Evolutionary conservation across 2,797 vertebrate species (phyloP).

Genomic region (Malacoraja senta): DNA sequence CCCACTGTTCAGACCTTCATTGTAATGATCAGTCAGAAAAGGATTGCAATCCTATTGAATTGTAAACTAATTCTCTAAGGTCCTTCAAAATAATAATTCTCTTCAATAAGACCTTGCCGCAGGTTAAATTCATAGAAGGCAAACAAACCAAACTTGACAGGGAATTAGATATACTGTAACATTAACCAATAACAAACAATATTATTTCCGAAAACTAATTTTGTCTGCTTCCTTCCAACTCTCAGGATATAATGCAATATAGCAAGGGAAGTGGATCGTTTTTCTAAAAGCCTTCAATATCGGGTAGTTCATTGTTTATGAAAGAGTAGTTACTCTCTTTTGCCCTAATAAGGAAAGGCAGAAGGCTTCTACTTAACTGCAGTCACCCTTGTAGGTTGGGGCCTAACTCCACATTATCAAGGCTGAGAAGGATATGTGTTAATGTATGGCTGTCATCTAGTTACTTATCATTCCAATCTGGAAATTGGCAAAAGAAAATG

Average conservation of each 20-base stretch:
- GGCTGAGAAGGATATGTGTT: background rate
- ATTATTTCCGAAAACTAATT: conserved; percentile 27
- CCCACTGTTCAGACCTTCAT: background rate
- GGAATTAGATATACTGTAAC: background rate
- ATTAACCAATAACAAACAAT: conserved; percentile 7
- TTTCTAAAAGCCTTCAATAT: background rate
- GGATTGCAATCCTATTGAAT: background rate
- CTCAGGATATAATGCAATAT: conserved; percentile 7
- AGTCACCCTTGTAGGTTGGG: background rate
- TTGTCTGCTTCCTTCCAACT: background rate
- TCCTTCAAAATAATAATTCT: conserved; percentile 5
- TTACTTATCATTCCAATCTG: too few species aligned
- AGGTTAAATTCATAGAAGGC: background rate
- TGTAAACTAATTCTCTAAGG: conserved; percentile 5
- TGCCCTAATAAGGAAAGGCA: background rate
- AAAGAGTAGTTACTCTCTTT: conserved; percentile 15
- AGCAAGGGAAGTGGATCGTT: background rate
- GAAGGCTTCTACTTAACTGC: background rate
- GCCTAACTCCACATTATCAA: background rate
- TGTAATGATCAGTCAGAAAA: background rate
- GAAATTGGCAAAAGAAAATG: background rate
- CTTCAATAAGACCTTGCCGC: conserved; percentile 6
- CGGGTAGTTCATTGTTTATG: background rate
- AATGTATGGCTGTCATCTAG: background rate
- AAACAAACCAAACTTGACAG: conserved; percentile 1